These are phyloP conservation scores for Linurgus olivaceus DNA, from an alignment of 2,797 vertebrate species.

Conservation along the genomic window DNA sequence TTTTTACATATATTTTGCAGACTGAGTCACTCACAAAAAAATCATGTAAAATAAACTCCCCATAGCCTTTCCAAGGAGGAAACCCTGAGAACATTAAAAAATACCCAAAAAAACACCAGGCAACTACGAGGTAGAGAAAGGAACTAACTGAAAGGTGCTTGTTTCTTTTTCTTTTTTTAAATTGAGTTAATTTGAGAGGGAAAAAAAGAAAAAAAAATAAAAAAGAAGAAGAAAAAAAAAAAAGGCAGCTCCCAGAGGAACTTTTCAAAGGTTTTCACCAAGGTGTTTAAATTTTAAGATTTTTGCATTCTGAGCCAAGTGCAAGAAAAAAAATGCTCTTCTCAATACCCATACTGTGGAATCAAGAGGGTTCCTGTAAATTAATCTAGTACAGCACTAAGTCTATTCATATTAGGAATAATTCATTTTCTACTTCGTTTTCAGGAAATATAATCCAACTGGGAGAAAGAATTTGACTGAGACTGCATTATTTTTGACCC, in stretches of 20 bases:
- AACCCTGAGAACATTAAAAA: background rate
- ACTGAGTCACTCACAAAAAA: background rate
- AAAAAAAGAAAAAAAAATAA: accelerated
- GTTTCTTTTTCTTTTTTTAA: accelerated
- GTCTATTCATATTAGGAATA: background rate
- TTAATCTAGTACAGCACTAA: background rate
- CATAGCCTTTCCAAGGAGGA: background rate
- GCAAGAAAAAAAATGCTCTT: accelerated
- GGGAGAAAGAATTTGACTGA: background rate
- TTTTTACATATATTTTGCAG: background rate
- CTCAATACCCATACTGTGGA: background rate
- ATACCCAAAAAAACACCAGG: accelerated
- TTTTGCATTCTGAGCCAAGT: background rate
- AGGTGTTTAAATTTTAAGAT: background rate
- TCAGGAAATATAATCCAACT: background rate
- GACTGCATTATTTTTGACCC: background rate
- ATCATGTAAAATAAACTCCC: background rate
- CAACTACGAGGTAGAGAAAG: background rate
- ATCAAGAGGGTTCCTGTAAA: background rate
- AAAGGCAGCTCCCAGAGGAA: background rate
- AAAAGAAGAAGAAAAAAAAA: background rate
- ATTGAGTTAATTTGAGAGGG: background rate
- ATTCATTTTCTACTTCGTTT: background rate
- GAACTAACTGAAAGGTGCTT: background rate
- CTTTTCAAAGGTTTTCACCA: background rate